These are phyloP conservation scores for Garrulus glandarius DNA, from an alignment of 2,797 vertebrate genomes.

Conservation along the genomic window DNA sequence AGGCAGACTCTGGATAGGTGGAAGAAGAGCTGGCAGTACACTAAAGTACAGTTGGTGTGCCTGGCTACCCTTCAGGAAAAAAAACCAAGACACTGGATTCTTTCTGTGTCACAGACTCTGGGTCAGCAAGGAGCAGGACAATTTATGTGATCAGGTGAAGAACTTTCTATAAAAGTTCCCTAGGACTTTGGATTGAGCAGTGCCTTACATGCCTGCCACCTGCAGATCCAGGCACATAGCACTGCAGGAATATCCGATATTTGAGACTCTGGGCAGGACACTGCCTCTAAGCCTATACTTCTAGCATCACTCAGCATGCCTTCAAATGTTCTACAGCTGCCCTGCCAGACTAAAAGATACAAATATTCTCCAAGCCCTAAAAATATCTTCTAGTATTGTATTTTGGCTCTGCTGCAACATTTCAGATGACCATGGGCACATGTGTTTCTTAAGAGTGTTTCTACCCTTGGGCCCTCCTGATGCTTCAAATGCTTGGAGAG, in stretches of 20 bases:
- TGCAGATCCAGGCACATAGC: neutral
- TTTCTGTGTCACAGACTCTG: neutral
- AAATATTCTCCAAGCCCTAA: neutral
- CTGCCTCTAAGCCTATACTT: neutral
- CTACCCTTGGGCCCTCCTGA: neutral
- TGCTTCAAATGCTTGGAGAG: neutral
- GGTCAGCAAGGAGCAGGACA: neutral
- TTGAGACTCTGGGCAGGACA: neutral
- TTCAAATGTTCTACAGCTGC: neutral
- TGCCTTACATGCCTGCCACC: neutral
- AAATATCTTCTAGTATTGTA: neutral
- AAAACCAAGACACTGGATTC: fast-evolving
- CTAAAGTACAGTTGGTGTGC: neutral
- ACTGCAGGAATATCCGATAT: neutral
- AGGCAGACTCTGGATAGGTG: neutral
- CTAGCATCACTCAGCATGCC: neutral
- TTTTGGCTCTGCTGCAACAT: neutral
- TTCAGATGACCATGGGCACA: neutral
- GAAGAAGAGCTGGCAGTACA: neutral
- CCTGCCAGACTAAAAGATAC: neutral
- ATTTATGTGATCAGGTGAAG: neutral
- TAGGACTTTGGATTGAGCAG: neutral
- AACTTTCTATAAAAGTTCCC: neutral
- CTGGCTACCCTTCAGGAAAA: neutral
- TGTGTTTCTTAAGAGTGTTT: neutral